Base-by-base conservation (phyloP, 1,140 invertebrate species). In the Vanessa tameamea region DNA sequence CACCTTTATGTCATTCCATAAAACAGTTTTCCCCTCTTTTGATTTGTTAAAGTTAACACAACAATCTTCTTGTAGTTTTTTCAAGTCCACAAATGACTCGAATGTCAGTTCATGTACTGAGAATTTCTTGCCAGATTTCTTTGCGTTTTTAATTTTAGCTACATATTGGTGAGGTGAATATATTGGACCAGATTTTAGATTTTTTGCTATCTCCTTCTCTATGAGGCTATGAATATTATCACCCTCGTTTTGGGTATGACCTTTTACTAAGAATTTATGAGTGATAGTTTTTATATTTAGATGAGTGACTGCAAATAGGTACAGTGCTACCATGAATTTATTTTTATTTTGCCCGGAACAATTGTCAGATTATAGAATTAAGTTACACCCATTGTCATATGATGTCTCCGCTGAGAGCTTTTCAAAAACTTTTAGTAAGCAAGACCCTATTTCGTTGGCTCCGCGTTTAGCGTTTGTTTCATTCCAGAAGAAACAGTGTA, bases 291-390 rank as follows among this genome's bases (percentile, higher is more conserved):
- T 82, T 68, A 87, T 83, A 61, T 79, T 78, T 67, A 78, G 23
- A 55, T 80, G 57, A 8, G 48, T 43, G 2, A 89, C 79, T 12
- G 84, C 85, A 69, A 85, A 87, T 7, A 83, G 31, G 65, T 87
- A 91, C 57, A 87, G 64, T 9, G 78, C 63, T 64, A 85, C 71
- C 12, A 92, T 77, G 69, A 73, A 89, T 75, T 87, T 87, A 76
- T 93, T 93, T 80, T 93, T 89, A 66, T 93, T 85, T 80, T 93
- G 91, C 0, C 88, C 90, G 15, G 61, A 66, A 76, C 89, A 93
- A 77, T 92, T 93, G 61, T 92, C 87, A 1, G 88, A 89, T 78
- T 87, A 87, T 65, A 91, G 64, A 69, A 64, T 68, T 79, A 47
- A 67, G 76, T 66, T 73, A 31, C 31, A 11, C 13, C 20, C 37